Percentiles rank a stretch among this genome's conserved stretches.
Conservation (phyloP, 1,140 invertebrate species). For the Nylanderia fulva region DNA sequence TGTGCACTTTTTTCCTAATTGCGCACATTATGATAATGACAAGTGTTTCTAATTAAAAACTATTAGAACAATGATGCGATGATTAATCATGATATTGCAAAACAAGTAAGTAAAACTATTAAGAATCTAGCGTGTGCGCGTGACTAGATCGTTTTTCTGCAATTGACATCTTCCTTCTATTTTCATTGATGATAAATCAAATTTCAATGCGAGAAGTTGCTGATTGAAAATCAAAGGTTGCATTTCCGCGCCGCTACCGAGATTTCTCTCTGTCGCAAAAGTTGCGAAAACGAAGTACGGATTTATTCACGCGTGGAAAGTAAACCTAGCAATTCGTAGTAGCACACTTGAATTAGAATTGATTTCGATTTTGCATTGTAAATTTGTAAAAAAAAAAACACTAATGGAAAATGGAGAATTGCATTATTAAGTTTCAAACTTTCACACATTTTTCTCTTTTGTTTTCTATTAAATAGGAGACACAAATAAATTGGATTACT, state of each 20-base stretch:
- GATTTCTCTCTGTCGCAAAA: conserved; percentile 47
- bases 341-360: conserved; percentile 49
- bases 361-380: conserved; percentile 50
- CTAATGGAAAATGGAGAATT: conserved; percentile 41
- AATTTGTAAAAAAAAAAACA: conserved; percentile 15
- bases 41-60: neutral
- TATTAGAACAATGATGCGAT: neutral
- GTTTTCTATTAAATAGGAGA: neutral
- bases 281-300: conserved; percentile 44
- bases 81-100: conserved; percentile 24
- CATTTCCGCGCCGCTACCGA: conserved; percentile 42
- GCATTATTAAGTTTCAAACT: conserved; percentile 7
- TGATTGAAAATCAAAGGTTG: conserved; percentile 59
- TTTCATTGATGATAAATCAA: conserved; percentile 59
- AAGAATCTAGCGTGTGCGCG: neutral
- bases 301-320: conserved; percentile 50
- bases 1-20: conserved; percentile 1
- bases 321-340: conserved; percentile 34
- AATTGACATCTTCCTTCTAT: conserved; percentile 47
- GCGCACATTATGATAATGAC: conserved; percentile 12
- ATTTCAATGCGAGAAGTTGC: conserved; percentile 44
- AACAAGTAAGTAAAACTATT: neutral
- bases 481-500: neutral
- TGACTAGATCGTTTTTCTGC: conserved; percentile 18
- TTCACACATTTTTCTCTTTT: neutral